Base-by-base conservation (phyloP, 2,888 invertebrate species). In the Ormyrus nitidulus region DNA sequence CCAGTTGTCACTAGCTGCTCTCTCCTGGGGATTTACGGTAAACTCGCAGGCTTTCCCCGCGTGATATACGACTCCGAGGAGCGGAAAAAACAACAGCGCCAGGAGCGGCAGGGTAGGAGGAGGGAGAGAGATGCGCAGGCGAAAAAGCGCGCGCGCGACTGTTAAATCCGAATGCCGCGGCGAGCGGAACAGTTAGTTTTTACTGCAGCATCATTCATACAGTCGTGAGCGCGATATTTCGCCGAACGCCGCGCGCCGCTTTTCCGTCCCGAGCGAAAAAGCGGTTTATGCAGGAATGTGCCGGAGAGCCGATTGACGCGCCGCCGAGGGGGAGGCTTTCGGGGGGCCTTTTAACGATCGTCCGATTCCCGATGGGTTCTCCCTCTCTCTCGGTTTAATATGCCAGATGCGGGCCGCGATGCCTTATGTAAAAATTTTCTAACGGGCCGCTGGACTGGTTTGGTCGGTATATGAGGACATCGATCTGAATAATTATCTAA, bases 171-270 rank as follows among this genome's bases (percentile, higher is more conserved):
- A 72, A 66, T 59, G 53, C 59, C 34, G 19, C 19, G 34, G 49
- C 13, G 51, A 77, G 64, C n/a, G 8, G n/a, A 79, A 80, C 79
- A 80, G 79, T 80, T 80, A 80, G 56, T 54, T 80, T 76, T 80
- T 71, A 80, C 75, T 80, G 56, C 75, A 53, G 74, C 75, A 70
- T 75, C 79, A 74, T 73, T 78, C 72, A 65, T 65, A 19, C 19
- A 58, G 51, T 44, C 51, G 49, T 13, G 49, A 46, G 59, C 56
- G n/a, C 53, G 48, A 19, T 19, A 19, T 19, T 19, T 19, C 19
- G 19, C 19, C 58, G 59, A 75, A 64, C 34, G 56, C 48, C 62
- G 19, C 13, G 19, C 19, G 19, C 19, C 19, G 19, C 19, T 19
- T 19, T 19, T 19, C 19, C 19, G 19, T 19, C 19, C 19, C 19